These are phyloP conservation scores for Cladopsammia gracilis DNA, from an alignment of 64 coral and sea anemone genomes.

Conservation along the genomic window DNA sequence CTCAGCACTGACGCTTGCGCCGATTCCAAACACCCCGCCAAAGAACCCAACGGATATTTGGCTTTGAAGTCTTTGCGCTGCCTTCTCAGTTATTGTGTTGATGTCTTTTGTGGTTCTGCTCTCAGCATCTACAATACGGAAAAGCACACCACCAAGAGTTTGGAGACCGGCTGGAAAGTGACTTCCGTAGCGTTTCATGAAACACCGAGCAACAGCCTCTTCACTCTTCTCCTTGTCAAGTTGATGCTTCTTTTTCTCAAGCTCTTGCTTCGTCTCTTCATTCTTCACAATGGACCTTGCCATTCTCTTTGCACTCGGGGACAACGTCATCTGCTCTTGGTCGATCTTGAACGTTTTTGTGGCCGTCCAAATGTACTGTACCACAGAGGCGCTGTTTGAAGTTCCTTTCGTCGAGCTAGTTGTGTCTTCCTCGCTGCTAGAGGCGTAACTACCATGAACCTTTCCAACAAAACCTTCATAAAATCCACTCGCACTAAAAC, in stretches of 20 bases:
- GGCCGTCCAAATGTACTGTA: constrained; percentile 37
- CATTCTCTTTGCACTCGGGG: constrained; percentile 26
- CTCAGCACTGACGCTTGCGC: not conserved
- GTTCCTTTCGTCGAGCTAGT: not conserved
- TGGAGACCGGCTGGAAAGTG: constrained; percentile 67
- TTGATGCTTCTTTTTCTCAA: too few relatives aligned
- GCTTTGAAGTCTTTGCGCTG: not conserved
- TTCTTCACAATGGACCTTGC: constrained; percentile 23
- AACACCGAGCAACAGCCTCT: constrained; percentile 23
- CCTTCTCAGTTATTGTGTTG: not conserved
- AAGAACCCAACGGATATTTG: constrained; percentile 47
- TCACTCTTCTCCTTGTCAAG: not conserved
- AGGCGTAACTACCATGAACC: not conserved
- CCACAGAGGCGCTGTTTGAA: constrained; percentile 13
- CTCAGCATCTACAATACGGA: constrained; percentile 4
- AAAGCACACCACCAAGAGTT: constrained; percentile 63
- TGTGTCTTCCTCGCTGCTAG: not conserved
- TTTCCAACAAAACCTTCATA: not conserved
- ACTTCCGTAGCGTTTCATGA: constrained; percentile 64
- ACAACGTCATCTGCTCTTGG: constrained; percentile 29
- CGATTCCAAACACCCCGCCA: constrained; percentile 30
- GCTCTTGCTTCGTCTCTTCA: not conserved
- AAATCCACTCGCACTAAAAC: constrained; percentile 14
- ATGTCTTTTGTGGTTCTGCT: not conserved
- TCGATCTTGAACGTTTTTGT: constrained; percentile 45